Evolutionary conservation across 2,113 vertebrate species (phyloP).

Genomic region (Caloenas nicobarica): DNA sequence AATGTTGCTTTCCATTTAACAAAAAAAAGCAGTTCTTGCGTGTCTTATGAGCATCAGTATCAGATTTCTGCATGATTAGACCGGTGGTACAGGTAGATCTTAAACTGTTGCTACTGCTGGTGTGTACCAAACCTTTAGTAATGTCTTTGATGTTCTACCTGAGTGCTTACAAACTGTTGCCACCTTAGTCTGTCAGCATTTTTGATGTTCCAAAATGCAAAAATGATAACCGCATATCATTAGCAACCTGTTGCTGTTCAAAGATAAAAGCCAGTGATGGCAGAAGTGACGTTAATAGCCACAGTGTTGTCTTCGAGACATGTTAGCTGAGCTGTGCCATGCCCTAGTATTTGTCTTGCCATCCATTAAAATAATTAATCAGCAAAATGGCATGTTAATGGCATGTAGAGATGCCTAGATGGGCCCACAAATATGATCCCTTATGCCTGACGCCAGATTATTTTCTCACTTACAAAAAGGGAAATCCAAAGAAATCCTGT

Average conservation of each 20-base stretch:
- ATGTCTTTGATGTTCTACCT: conserved; percentile 56
- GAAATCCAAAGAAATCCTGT: background rate
- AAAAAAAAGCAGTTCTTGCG: conserved; percentile 41
- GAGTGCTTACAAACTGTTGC: conserved; percentile 57
- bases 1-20: conserved; percentile 38
- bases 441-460: background rate
- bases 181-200: conserved; percentile 44
- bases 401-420: background rate
- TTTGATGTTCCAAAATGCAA: conserved; percentile 58
- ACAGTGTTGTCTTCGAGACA: background rate
- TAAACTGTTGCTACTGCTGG: conserved; percentile 29
- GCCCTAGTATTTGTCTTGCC: background rate
- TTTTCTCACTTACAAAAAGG: background rate
- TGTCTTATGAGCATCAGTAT: conserved; percentile 39
- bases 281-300: background rate
- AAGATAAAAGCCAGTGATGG: conserved; percentile 22
- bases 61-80: conserved; percentile 48
- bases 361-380: conserved; percentile 19
- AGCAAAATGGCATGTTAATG: background rate
- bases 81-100: background rate
- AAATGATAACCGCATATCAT: conserved; percentile 35
- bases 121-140: conserved; percentile 23
- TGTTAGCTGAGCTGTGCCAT: background rate
- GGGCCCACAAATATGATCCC: background rate
- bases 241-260: conserved; percentile 44